Evolutionary conservation across 2,888 invertebrate species (phyloP), one percentile per base, ranked within the genome.

Genomic region (Branchellion lobata): DNA sequence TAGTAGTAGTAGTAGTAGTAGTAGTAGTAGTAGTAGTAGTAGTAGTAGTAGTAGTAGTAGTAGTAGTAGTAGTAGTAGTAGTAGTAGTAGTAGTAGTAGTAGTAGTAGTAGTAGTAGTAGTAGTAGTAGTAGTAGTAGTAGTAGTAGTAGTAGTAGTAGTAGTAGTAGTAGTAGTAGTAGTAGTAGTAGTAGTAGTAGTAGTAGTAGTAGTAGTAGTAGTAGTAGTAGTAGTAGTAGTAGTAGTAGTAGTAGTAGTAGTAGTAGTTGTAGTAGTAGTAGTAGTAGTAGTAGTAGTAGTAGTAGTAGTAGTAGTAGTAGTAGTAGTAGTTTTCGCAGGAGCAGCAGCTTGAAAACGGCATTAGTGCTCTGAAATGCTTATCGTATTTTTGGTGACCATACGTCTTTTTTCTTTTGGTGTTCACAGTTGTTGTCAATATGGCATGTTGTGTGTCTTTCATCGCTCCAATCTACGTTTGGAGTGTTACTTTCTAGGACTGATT

Each of bases 51-150:
- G 47, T 47, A 47, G 47, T 47, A 47, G 47, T 47, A 47, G 47
- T 47, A 47, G 47, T 47, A 47, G 47, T 47, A 47, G 47, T 47
- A 47, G 47, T 47, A 47, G 47, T 47, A 47, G 65, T 65, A 65
- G 65, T 65, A 65, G 65, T 65, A 65, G 65, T 65, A 65, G 65
- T 65, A 65, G 65, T 65, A 65, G 65, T 65, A 65, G 65, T 65
- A 65, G 65, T 65, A 65, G 65, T 65, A 65, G 65, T 65, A 65
- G 65, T 65, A 65, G 65, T 65, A 24, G 65, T 65, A 65, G 65
- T 65, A 65, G 65, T 65, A 65, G 65, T 65, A 65, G 65, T 65
- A 65, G 65, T 65, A 65, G 65, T 65, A 65, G 65, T 65, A 65
- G 65, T 65, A 65, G 65, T 27, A 65, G 65, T 65, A 47, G 47